Base-by-base conservation (phyloP, 2,113 vertebrate genomes). In the Nansenia antarctica region DNA sequence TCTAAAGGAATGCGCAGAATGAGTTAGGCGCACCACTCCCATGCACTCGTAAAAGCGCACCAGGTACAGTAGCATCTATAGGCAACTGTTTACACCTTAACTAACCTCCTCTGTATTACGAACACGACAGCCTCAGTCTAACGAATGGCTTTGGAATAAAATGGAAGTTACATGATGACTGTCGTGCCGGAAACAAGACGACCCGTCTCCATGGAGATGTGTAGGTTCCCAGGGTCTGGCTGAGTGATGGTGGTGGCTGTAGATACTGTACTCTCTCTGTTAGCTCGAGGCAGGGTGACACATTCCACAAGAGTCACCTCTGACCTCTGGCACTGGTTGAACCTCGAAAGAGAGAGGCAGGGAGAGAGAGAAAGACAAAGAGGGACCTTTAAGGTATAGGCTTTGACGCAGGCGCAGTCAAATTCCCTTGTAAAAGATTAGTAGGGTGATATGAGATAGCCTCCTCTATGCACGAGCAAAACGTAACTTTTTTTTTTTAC, bases 271-370 rank as follows among this genome's bases (percentile, higher is more conserved):
- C 20, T n/a, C n/a, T n/a, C n/a, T n/a, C n/a, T n/a, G 45, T 20
- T 11, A 49, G 45, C 45, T 49, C n/a, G 45, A 49, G n/a, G 20
- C 20, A 26, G 20, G 24, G 57, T 22, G 77, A 20, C 3, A 86
- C 83, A 86, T 87, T 88, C 82, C 78, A 0, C 39, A 59, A 2
- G 26, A 22, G 67, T 69, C 57, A 77, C 77, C 75, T 86, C 47
- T 83, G 78, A 84, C 83, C 84, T 20, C 29, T 9, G 39, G 20
- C 49, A 27, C 45, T n/a, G 67, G 66, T 58, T 70, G 68, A 11
- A 58, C 26, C 8, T 35, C 11, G n/a, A 32, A 24, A 18, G 45
- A 2, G 3, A 26, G 32, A 26, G 32, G 2, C 9, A 14, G 32
- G 20, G 31, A 20, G 30, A 24, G 30, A 32, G 55, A 20, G 27